phyloP scores from a whole-genome alignment of 2,888 invertebrate species.

The Autographa pulchrina region DNA sequence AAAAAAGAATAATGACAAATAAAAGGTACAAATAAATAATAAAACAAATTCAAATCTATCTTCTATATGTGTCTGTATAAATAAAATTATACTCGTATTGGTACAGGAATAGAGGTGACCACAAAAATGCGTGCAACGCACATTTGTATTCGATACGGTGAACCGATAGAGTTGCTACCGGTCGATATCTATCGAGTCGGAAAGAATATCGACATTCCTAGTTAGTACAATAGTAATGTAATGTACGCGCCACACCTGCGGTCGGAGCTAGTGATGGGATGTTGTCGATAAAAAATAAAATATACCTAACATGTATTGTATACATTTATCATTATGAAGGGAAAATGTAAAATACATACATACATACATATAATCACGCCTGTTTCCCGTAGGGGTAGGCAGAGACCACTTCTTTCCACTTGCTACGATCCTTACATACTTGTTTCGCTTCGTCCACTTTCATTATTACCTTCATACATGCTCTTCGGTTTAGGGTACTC shows the following conservation, averaged over 20 bases:
- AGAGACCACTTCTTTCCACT: no score
- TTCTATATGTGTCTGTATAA: constrained; percentile 18
- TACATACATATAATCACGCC: no score
- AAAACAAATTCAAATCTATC: constrained; percentile 8
- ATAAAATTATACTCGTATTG: neutral
- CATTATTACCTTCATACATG: no score
- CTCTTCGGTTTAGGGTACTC: no score
- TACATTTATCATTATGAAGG: neutral
- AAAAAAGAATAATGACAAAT: neutral
- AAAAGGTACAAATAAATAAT: no score
- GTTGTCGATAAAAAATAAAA: constrained; percentile 32
- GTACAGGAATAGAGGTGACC: constrained; percentile 40
- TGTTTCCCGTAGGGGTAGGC: no score
- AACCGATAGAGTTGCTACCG: constrained; percentile 71
- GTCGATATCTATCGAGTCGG: constrained; percentile 72
- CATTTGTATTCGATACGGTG: constrained; percentile 59
- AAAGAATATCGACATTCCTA: constrained; percentile 76
- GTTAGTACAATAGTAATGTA: constrained; percentile 65
- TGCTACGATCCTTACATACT: no score
- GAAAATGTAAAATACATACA: no score
- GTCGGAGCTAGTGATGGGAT: constrained; percentile 63
- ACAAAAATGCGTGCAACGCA: constrained; percentile 56
- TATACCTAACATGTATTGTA: no score
- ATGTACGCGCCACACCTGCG: constrained; percentile 78
- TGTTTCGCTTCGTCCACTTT: no score